These are phyloP conservation scores for Diplazon laetatorius DNA, from an alignment of 2,888 invertebrate genomes.

Conservation along the genomic window DNA sequence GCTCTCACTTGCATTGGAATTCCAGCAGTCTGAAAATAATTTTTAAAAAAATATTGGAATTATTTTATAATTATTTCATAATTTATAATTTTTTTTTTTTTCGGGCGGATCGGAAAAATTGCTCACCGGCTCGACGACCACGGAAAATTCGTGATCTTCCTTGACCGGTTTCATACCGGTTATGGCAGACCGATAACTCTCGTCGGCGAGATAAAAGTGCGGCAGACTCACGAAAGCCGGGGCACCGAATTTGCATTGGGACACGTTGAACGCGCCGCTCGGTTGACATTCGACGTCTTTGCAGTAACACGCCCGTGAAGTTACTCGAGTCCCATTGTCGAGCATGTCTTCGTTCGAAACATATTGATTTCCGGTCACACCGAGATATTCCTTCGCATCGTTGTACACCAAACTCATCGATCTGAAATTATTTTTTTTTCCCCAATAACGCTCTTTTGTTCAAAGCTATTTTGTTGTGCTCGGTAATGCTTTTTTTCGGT, in stretches of 20 bases:
- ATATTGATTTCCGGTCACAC: slow-evolving; percentile 84
- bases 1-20: slow-evolving; percentile 90
- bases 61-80: slow-evolving; percentile 9
- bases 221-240: slow-evolving; percentile 92
- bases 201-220: slow-evolving; percentile 91
- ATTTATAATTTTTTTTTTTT: slow-evolving; percentile 16
- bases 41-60: slow-evolving; percentile 23
- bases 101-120: slow-evolving; percentile 9
- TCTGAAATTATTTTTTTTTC: slow-evolving; percentile 74
- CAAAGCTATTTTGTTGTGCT: slow-evolving; percentile 16
- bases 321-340: slow-evolving; percentile 87
- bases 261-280: slow-evolving; percentile 89
- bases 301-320: slow-evolving; percentile 88
- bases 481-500: no score
- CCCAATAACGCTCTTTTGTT: neutral
- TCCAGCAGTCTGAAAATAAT: slow-evolving; percentile 85
- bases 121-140: slow-evolving; percentile 88
- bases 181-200: slow-evolving; percentile 86
- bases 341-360: slow-evolving; percentile 86
- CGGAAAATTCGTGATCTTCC: slow-evolving; percentile 86
- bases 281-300: slow-evolving; percentile 82
- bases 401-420: slow-evolving; percentile 80
- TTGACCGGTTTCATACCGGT: slow-evolving; percentile 87
- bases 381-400: slow-evolving; percentile 81
- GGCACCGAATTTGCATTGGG: slow-evolving; percentile 90